Base-by-base conservation (phyloP, 2,888 invertebrate species). In the Pardosa pseudoannulata region DNA sequence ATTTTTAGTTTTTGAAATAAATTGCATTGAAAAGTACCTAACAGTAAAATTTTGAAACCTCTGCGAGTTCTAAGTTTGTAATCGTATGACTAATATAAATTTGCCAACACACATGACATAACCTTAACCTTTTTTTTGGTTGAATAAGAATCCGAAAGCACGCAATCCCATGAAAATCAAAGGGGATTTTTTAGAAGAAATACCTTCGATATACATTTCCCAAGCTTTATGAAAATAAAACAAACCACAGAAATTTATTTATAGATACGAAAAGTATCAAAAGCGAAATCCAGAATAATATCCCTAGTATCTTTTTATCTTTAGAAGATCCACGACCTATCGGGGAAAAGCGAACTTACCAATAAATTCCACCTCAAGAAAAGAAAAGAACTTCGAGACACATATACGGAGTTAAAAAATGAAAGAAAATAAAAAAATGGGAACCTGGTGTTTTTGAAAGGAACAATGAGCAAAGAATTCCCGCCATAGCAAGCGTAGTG, bases 191-290 rank as follows among this genome's bases (percentile, higher is more conserved):
- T n/a, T n/a, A n/a, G 36, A 9, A 9, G 9, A 36, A 9, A 36
- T 36, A 36, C 9, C 9, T 36, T 5, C 5, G 9, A 67, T n/a
- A 67, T 31, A 67, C 67, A 2, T n/a, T 23, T 39, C 70, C 70
- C 23, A 39, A 70, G 70, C 19, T 27, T 39, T 13, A 23, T 19
- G 39, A 46, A 72, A 79, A 72, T 65, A 79, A 79, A 79, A 31
- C 41, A 79, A 79, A 79, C 72, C 72, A 39, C 72, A 79, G 65
- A 79, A 71, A 79, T 79, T 72, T 79, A 79, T 79, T 79, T 72
- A 79, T 72, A 62, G 79, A 71, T 79, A 79, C 79, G 71, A 79
- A 71, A 79, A 79, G 79, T 79, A 64, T 79, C 71, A 79, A 72
- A 79, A 72, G 19, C 62, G 64, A 72, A 79, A 79, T 79, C 65